Evolutionary conservation across 2,888 invertebrate genomes (phyloP).

Genomic region (Gasteruption jaculator): DNA sequence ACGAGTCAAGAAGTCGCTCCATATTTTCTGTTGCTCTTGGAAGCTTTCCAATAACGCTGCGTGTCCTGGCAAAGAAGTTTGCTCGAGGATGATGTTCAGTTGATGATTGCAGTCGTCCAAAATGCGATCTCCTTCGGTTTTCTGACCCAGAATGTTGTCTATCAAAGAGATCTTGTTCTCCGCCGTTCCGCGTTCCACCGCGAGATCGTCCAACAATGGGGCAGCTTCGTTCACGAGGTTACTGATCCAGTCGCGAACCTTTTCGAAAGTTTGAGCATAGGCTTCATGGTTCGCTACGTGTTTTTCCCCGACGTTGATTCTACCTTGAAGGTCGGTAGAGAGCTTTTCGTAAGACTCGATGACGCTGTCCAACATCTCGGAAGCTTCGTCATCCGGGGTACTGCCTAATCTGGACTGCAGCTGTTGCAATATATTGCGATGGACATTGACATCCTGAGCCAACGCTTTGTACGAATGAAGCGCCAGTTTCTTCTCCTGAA

Average conservation of each 20-base stretch:
- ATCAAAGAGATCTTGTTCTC: conserved; percentile 71
- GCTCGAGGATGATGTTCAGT: conserved; percentile 67
- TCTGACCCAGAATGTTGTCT: conserved; percentile 70
- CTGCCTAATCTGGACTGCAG: conserved; percentile 76
- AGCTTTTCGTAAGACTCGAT: conserved; percentile 68
- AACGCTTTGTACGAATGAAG: conserved; percentile 76
- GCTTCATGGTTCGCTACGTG: conserved; percentile 78
- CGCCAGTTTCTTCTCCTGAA: conserved; percentile 85
- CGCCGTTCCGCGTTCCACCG: conserved; percentile 74
- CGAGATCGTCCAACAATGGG: conserved; percentile 68
- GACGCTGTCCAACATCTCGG: conserved; percentile 69
- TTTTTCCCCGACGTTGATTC: conserved; percentile 64
- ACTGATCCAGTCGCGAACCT: conserved; percentile 77
- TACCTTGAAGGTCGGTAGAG: conserved; percentile 63
- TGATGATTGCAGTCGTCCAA: conserved; percentile 68
- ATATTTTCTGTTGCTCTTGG: conserved; percentile 68
- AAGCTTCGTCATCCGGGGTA: conserved; percentile 75
- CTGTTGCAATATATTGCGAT: conserved; percentile 79
- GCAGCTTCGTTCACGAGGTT: conserved; percentile 75
- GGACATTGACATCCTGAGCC: conserved; percentile 80
- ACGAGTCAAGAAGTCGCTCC: conserved; percentile 70
- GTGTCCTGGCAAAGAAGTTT: conserved; percentile 70
- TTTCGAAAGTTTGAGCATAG: conserved; percentile 76
- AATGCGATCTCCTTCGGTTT: conserved; percentile 68
- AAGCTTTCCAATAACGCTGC: conserved; percentile 68